Evolutionary conservation across 2,113 vertebrate genomes (phyloP).

Genomic region (Limnothrissa miodon): DNA sequence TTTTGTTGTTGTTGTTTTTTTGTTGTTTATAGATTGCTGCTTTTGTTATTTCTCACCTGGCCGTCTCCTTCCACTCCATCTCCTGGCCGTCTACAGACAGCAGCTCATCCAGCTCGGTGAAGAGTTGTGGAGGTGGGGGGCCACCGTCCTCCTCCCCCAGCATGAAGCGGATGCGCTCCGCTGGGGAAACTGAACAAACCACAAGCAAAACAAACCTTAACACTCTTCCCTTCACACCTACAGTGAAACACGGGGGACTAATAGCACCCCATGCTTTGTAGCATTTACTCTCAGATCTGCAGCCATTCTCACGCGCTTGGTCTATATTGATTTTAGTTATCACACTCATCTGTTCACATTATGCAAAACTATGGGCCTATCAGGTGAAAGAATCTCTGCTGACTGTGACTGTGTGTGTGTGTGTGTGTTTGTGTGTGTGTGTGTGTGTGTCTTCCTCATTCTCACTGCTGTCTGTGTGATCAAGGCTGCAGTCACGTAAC

Average conservation of each 20-base stretch:
- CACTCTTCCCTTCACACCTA: background rate
- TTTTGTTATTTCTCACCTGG: slow-evolving; percentile 76
- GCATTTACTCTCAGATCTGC: background rate
- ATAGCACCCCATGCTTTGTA: background rate
- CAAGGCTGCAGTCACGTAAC: background rate
- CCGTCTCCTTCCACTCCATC: slow-evolving; percentile 98
- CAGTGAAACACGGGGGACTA: background rate
- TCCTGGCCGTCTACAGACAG: slow-evolving; percentile 91
- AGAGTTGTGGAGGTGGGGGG: slow-evolving; percentile 91
- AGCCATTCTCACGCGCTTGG: background rate
- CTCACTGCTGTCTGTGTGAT: background rate
- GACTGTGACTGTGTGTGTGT: background rate
- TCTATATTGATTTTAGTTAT: background rate
- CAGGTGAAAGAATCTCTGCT: background rate
- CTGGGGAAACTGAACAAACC: slow-evolving; percentile 87
- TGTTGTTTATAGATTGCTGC: background rate
- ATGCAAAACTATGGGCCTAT: background rate
- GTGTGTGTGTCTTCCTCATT: background rate
- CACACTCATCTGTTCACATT: background rate
- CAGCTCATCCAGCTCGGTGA: slow-evolving; percentile 95
- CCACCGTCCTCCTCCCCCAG: slow-evolving; percentile 95
- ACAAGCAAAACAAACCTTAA: background rate
- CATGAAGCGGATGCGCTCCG: slow-evolving; percentile 94
- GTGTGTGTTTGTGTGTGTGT: background rate
- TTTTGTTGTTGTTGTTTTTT: background rate